phyloP scores from a whole-genome alignment of 2,888 invertebrate genomes.

The Nineta flava region DNA sequence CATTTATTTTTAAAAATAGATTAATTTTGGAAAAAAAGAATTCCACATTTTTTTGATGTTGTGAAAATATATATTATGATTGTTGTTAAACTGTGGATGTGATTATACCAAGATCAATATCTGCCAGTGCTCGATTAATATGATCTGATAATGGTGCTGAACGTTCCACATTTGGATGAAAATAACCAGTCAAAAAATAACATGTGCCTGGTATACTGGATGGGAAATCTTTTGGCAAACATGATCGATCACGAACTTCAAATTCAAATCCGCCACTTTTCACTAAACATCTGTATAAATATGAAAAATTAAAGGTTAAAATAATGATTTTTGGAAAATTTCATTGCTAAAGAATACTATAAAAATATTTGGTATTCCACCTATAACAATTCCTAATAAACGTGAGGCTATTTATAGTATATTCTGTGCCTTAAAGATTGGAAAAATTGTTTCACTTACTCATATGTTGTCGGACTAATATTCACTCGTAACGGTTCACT shows the following conservation, averaged over 20 bases:
- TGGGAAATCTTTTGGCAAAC: constrained; percentile 74
- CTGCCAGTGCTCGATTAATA: constrained; percentile 47
- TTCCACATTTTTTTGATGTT: background rate
- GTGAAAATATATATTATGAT: background rate
- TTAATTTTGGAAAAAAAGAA: background rate
- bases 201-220: constrained; percentile 64
- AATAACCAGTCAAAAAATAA: constrained; percentile 69
- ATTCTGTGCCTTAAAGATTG: constrained; percentile 3
- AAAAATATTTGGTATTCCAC: too few species aligned
- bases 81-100: background rate
- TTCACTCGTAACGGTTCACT: constrained; percentile 84
- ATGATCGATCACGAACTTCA: constrained; percentile 56
- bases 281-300: constrained; percentile 48
- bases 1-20: background rate
- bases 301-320: constrained; percentile 3
- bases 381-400: too few species aligned
- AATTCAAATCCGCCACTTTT: constrained; percentile 62
- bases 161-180: constrained; percentile 47
- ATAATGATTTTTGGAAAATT: background rate
- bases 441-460: constrained; percentile 41
- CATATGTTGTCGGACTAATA: constrained; percentile 82
- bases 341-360: too few species aligned
- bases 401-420: too few species aligned
- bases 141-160: constrained; percentile 46
- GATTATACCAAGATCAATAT: constrained; percentile 35